Base-by-base conservation (phyloP, 1,140 invertebrate genomes). In the Scaptodrosophila lebanonensis region DNA sequence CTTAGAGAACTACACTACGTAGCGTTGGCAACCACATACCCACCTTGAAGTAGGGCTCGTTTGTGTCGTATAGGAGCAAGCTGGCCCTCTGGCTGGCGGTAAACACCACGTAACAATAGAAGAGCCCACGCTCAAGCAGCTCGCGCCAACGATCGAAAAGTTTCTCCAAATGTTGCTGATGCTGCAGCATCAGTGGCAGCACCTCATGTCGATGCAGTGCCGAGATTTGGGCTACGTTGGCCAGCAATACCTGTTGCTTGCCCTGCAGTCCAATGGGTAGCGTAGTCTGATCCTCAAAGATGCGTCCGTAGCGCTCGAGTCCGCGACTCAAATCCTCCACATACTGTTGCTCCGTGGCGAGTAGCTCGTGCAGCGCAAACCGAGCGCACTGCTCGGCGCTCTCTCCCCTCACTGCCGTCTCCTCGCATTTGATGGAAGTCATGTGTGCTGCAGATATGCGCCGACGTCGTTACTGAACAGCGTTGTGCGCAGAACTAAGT, bases 341-440 rank as follows among this genome's bases (percentile, higher is more conserved):
- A 56, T 66, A 66, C 25, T 61, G 63, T 6, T 52, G 51, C n/a
- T 62, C 63, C 4, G 58, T 66, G 11, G 29, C 16, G 12, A 66
- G 8, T 40, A 66, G 47, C 12, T 66, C 63, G 2, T 57, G 3
- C 9, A 66, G 18, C 40, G 51, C 51, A 38, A 33, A 15, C 3
- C 30, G 58, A 4, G 27, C 40, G 12, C 51, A 51, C 5, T 62
- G 35, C 13, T 32, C 45, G 2, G 58, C 51, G n/a, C n/a, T n/a
- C n/a, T n/a, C n/a, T n/a, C n/a, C n/a, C n/a, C n/a, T n/a, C n/a
- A n/a, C n/a, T n/a, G n/a, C n/a, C n/a, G n/a, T n/a, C n/a, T n/a
- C n/a, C n/a, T n/a, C n/a, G n/a, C n/a, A n/a, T n/a, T n/a, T n/a
- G n/a, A n/a, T n/a, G n/a, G n/a, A n/a, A n/a, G n/a, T n/a, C n/a